Evolutionary conservation across 1,140 invertebrate species (phyloP), one percentile per base, ranked within the genome.

Genomic region (Aphidius ervi): DNA sequence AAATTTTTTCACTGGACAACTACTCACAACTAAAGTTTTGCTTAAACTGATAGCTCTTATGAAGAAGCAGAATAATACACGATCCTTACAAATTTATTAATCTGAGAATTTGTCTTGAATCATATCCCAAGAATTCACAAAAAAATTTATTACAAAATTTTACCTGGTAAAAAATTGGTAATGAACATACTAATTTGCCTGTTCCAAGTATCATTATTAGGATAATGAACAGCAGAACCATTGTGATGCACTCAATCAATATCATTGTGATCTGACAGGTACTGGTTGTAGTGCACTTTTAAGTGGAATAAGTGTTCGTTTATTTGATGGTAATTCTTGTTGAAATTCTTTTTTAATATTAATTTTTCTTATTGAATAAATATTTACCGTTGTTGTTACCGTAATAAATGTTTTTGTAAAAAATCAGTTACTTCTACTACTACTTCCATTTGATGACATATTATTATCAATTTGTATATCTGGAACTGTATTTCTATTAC

Each of bases 221-320:
- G 8, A 59, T 80, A 75, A 46, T 76, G 76, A 16, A 16, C 16
- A 50, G 72, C 68, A 6, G 78, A 79, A 40, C 78, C 78, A 58
- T 80, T 80, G 16, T 79, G 68, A 67, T 75, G 77, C 1, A 75
- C 61, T 1, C 78, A 76, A 6, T 65, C 55, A 56, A 79, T 75
- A 59, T 76, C 77, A 10, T 76, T 77, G 73, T 46, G 76, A 72
- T 54, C 76, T 66, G 5, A 72, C 66, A 6, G 81, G 82, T 58
- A 83, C 72, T 9, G 82, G 82, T 9, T 82, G 82, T 4, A 82
- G 81, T 4, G 79, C 81, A 8, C 81, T 82, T 66, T 82, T 72
- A 1, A 82, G 83, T 54, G 83, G 83, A 59, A 84, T 81, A 0
- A 83, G 82, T 48, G 83, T 82, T 64, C 82, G 82, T 20, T 83